Evolutionary conservation across 2,797 vertebrate genomes (phyloP), one percentile per base, ranked within the genome.

Genomic region (Nannoperca australis): DNA sequence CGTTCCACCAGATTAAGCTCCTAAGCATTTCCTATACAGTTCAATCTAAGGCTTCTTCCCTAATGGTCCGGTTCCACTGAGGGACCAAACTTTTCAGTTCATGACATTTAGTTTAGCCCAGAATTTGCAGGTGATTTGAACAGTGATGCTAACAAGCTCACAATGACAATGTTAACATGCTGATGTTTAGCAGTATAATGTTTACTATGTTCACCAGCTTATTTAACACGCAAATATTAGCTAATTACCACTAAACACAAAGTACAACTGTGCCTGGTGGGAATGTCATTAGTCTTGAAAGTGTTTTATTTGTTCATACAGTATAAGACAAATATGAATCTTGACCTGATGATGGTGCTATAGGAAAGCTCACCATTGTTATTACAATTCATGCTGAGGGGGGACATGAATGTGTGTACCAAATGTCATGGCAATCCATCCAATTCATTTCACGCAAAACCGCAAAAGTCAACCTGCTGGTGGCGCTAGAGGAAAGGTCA

Each of bases 1-100:
- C 83, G 87, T 89, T 88, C 76, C 90, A 86, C 88, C 88, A 84
- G 76, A 91, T 90, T 90, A 89, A 70, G 77, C 86, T 68, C 73
- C 84, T 83, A 72, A 80, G 56, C 50, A 63, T 80, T 78, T 83
- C 42, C 61, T 82, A 45, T 83, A 82, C 45, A 61, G 61, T 66
- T 80, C 65, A 50, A 87, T 85, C 62, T 66, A 55, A 58, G 51
- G 78, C 73, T 53, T 12, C 8, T 44, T 71, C 67, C 45, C 61
- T 86, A 76, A 83, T 83, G 76, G 67, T 75, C 79, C 27, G 40
- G 34, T 66, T 71, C 62, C 22, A 84, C 61, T 66, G 62, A 47
- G 66, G 66, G 67, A 69, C 64, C 64, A 73, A 81, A 74, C 27
- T 81, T 77, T 69, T 68, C 14, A 45, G 58, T 75, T 76, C 45